A percentile compares a stretch with the other conserved stretches of the same genome.
Conservation (phyloP, 1,140 invertebrate genomes). For the Pseudomyrmex sp. region DNA sequence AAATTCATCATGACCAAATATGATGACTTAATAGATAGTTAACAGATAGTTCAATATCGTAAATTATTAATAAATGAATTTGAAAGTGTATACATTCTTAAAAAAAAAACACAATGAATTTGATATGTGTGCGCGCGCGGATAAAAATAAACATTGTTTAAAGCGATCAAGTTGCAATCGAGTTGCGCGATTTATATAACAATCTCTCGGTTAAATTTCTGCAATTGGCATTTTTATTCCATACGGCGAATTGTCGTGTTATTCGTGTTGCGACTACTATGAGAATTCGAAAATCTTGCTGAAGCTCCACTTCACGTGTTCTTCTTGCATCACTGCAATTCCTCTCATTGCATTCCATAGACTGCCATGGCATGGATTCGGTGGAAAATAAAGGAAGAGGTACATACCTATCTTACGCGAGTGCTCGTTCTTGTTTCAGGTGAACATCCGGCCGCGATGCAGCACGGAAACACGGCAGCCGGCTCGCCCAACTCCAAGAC, state of each 20-base stretch:
- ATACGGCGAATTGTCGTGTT: background rate
- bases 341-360: conserved; percentile 1
- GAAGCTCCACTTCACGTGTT: background rate
- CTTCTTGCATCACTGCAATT: background rate
- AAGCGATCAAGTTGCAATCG: background rate
- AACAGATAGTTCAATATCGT: background rate
- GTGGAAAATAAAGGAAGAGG: background rate
- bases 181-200: background rate
- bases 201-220: background rate
- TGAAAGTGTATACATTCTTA: no score
- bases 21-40: background rate
- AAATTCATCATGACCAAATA: background rate
- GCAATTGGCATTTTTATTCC: background rate
- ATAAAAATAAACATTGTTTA: conserved; percentile 17
- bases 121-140: no score
- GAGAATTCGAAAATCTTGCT: conserved; percentile 16
- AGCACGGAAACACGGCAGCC: conserved; percentile 88
- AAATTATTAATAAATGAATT: background rate
- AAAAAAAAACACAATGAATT: background rate
- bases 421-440: conserved; percentile 86
- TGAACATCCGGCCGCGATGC: conserved; percentile 94
- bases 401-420: background rate
- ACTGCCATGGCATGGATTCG: background rate
- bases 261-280: no score
- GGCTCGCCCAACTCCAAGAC: conserved; percentile 82